phyloP scores from a whole-genome alignment of 2,113 vertebrate species.

The Petrocephalus zakoni region DNA sequence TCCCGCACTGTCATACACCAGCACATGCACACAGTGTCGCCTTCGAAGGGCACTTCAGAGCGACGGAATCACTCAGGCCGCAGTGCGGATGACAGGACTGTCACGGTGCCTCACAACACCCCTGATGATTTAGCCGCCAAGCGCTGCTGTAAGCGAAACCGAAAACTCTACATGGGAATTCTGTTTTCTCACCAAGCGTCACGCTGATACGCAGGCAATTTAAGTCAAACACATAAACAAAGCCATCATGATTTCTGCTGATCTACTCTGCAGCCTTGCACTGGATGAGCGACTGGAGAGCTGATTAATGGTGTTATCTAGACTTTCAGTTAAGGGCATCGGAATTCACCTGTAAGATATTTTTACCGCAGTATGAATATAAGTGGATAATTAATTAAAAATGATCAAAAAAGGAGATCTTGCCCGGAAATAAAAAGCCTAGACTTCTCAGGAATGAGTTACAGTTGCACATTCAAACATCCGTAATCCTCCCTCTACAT shows the following conservation, averaged over 20 bases:
- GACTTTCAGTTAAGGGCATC: background rate
- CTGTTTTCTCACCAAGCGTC: background rate
- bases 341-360: background rate
- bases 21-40: background rate
- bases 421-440: background rate
- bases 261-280: background rate
- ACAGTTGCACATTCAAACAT: conserved; percentile 13
- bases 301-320: background rate
- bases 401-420: background rate
- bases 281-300: background rate
- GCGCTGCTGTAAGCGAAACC: background rate
- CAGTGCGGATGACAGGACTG: background rate
- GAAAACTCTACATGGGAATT: background rate
- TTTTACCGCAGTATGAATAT: background rate
- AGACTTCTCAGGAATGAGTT: background rate
- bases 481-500: conserved; percentile 12
- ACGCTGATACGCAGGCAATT: background rate
- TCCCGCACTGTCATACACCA: background rate
- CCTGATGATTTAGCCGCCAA: background rate
- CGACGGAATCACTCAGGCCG: background rate
- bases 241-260: background rate
- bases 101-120: background rate
- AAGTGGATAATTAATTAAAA: background rate
- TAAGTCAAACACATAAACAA: background rate
- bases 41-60: background rate